Evolutionary conservation across 2,888 invertebrate species (phyloP).

Genomic region (Protonemura montana): DNA sequence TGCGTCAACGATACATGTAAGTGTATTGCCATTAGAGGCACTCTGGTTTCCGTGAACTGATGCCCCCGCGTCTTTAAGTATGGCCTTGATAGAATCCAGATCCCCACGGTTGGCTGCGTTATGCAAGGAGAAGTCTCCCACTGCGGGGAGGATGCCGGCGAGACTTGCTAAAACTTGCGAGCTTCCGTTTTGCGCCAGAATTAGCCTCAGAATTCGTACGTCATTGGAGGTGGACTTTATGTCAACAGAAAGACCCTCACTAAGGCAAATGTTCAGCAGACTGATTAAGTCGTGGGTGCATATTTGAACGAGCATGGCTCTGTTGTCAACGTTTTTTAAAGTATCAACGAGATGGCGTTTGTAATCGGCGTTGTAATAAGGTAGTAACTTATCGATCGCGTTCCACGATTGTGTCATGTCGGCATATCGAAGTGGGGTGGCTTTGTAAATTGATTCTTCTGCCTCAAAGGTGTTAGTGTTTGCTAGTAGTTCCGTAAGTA

Average conservation of each 20-base stretch:
- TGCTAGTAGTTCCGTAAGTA: slow-evolving; percentile 16
- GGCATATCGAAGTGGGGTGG: slow-evolving; percentile 39
- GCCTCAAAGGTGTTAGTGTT: neutral
- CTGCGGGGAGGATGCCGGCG: neutral
- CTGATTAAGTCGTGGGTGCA: neutral
- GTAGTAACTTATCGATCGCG: slow-evolving; percentile 30
- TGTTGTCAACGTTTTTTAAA: slow-evolving; percentile 22
- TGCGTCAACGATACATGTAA: neutral
- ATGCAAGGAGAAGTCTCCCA: neutral
- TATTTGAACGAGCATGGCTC: neutral
- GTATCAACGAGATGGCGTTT: slow-evolving; percentile 15
- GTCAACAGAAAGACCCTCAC: neutral
- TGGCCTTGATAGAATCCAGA: neutral
- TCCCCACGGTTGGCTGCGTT: neutral
- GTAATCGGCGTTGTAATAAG: neutral
- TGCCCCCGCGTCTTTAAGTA: neutral
- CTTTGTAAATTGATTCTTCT: slow-evolving; percentile 29
- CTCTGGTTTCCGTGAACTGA: neutral
- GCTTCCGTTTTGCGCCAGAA: neutral
- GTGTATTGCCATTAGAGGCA: neutral
- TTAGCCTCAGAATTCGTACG: neutral
- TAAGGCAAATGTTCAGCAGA: neutral
- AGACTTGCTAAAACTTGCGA: neutral
- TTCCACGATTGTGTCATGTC: slow-evolving; percentile 41
- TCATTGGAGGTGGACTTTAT: neutral